Percentiles rank a stretch among this genome's conserved stretches.
Conservation (phyloP, 2,797 vertebrate genomes). For the Lutjanus campechanus region DNA sequence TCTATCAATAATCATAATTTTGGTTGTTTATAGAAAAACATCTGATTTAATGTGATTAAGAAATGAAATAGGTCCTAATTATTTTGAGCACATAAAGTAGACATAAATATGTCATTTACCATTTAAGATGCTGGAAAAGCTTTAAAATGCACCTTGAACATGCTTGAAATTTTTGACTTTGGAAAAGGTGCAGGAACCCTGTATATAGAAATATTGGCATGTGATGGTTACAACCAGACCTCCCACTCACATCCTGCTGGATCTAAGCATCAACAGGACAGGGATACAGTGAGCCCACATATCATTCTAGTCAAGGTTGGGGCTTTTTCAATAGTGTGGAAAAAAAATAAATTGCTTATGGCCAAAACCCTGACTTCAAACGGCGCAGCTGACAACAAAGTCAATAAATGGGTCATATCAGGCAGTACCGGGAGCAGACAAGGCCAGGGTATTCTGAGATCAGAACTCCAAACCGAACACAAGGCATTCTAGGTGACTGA, state of each 20-base stretch:
- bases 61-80: no score
- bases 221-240: neutral
- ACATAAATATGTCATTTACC: no score
- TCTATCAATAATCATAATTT: no score
- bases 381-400: constrained; percentile 55
- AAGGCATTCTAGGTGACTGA: constrained; percentile 65
- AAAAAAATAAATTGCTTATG: constrained; percentile 58
- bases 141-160: no score
- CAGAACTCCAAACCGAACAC: constrained; percentile 46
- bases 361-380: constrained; percentile 58
- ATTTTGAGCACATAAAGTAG: no score
- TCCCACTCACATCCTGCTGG: neutral
- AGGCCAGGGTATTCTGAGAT: constrained; percentile 63
- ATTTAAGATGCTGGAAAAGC: no score
- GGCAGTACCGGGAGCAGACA: constrained; percentile 39
- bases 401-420: constrained; percentile 66
- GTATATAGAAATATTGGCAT: neutral
- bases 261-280: constrained; percentile 9
- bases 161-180: no score
- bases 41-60: no score
- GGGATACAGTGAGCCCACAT: constrained; percentile 19
- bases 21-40: no score
- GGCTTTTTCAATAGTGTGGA: constrained; percentile 20
- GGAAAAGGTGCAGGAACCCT: no score
- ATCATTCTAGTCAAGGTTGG: constrained; percentile 44